These are phyloP conservation scores for Haemorhous mexicanus DNA, from an alignment of 2,113 vertebrate genomes.

Conservation along the genomic window DNA sequence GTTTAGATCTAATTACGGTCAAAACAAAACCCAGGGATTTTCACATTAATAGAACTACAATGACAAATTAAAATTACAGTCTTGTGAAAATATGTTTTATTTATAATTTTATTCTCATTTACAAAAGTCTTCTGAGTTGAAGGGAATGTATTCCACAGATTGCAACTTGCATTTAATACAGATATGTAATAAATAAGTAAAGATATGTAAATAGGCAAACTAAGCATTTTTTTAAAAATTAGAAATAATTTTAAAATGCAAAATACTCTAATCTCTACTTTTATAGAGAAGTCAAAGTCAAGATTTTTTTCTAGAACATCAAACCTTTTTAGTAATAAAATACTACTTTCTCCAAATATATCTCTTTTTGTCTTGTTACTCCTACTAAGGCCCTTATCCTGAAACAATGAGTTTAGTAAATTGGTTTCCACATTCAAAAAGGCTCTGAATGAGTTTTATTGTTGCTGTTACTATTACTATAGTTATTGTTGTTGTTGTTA, in stretches of 20 bases:
- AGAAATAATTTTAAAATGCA: not conserved
- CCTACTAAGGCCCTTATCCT: not conserved
- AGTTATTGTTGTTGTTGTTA: too few species aligned
- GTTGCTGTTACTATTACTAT: not conserved
- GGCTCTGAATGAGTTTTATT: not conserved
- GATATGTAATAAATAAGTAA: not conserved
- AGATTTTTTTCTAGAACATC: not conserved
- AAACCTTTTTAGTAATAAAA: not conserved
- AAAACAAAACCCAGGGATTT: not conserved
- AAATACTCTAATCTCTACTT: not conserved
- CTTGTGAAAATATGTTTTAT: not conserved
- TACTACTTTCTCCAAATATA: fast-evolving
- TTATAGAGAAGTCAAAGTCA: not conserved
- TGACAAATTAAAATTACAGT: not conserved
- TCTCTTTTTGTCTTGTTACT: not conserved
- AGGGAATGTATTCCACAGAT: not conserved
- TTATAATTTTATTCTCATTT: not conserved
- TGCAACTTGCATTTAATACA: not conserved
- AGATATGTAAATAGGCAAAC: not conserved
- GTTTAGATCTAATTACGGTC: not conserved
- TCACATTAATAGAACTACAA: not conserved
- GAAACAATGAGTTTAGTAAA: not conserved
- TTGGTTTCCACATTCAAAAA: not conserved
- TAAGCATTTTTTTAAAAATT: not conserved
- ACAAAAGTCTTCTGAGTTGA: not conserved